These are phyloP conservation scores for Ictalurus punctatus DNA, from an alignment of 2,113 vertebrate genomes.

Conservation along the genomic window DNA sequence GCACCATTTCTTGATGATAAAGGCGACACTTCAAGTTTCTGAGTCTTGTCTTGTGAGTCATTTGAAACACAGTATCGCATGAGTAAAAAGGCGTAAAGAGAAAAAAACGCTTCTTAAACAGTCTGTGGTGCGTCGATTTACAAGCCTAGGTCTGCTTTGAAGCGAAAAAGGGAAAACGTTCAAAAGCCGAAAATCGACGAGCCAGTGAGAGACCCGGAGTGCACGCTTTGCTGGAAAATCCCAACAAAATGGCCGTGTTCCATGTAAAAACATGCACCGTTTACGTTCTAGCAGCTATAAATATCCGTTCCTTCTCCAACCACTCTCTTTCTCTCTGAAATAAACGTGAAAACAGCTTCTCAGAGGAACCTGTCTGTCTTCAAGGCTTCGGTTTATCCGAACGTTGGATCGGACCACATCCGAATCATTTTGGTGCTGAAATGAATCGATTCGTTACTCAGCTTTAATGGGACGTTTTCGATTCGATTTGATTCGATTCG, in stretches of 20 bases:
- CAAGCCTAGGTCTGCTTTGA: background rate
- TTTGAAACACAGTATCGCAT: background rate
- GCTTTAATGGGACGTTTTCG: background rate
- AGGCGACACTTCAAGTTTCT: constrained; percentile 34
- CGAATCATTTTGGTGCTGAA: background rate
- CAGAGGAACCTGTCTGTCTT: background rate
- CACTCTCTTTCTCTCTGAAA: background rate
- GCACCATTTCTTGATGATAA: constrained; percentile 52
- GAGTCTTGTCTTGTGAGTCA: constrained; percentile 29
- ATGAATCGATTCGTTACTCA: background rate
- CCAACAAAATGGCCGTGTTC: background rate
- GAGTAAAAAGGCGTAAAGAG: background rate
- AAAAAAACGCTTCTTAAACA: background rate
- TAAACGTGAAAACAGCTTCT: background rate
- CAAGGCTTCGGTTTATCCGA: background rate
- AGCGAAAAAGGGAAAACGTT: background rate
- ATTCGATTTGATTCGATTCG: background rate
- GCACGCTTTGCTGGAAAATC: background rate
- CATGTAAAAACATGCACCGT: background rate
- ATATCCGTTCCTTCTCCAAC: background rate
- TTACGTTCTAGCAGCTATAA: background rate
- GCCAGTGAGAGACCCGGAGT: background rate
- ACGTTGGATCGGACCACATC: background rate
- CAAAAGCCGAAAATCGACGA: background rate
- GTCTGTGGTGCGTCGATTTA: background rate